phyloP scores from a whole-genome alignment of 2,797 vertebrate genomes.

The Catamblyrhynchus diadema region DNA sequence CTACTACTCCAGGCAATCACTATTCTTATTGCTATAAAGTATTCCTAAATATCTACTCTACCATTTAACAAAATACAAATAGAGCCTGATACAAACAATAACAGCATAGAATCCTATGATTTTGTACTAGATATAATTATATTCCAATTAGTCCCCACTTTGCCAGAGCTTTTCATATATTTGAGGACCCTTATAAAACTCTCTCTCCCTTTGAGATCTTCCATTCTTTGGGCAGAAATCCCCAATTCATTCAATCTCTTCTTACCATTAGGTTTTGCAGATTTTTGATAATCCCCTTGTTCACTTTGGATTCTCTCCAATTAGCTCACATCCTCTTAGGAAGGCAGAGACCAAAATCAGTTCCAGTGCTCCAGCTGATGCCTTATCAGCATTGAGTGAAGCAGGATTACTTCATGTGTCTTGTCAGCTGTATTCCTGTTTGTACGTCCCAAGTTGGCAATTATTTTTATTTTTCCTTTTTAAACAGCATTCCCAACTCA shows the following conservation, averaged over 20 bases:
- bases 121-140: background rate
- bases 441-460: background rate
- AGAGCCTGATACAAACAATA: background rate
- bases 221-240: background rate
- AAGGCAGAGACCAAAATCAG: constrained; percentile 11
- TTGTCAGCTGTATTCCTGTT: constrained; percentile 37
- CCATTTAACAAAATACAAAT: background rate
- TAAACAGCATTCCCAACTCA: background rate
- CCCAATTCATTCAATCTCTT: background rate
- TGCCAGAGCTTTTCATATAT: background rate
- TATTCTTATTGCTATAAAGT: background rate
- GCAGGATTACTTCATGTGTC: constrained; percentile 35
- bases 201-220: background rate
- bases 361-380: constrained; percentile 43
- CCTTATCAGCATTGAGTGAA: constrained; percentile 63
- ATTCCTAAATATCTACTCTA: background rate
- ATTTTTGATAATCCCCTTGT: background rate
- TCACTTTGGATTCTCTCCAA: background rate
- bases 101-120: background rate
- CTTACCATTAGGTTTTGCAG: background rate
- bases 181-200: background rate
- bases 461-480: background rate
- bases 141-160: background rate
- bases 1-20: background rate
- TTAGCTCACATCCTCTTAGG: background rate